These are phyloP conservation scores for Boulengeromyrus knoepffleri DNA, from an alignment of 2,113 vertebrate genomes.

Conservation along the genomic window DNA sequence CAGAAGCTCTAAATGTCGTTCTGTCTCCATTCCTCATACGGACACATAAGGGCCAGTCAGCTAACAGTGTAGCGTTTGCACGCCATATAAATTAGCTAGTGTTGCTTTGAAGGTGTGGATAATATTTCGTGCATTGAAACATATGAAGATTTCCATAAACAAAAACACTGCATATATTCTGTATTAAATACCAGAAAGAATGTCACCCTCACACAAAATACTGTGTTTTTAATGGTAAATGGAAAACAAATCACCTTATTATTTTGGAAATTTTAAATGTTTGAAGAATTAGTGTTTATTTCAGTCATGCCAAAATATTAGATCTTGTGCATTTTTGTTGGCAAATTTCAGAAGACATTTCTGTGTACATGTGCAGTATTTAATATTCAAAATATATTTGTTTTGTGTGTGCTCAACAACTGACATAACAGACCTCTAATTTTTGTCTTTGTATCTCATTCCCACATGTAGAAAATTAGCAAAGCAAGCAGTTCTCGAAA, in stretches of 20 bases:
- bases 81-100: neutral
- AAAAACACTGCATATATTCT: neutral
- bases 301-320: neutral
- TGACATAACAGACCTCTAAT: conserved; percentile 29
- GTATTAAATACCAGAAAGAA: neutral
- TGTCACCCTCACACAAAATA: neutral
- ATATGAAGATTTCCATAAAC: neutral
- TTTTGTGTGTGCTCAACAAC: neutral
- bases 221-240: neutral
- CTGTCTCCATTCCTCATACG: neutral
- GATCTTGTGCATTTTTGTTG: neutral
- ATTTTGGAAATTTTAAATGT: neutral
- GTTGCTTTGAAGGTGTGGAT: neutral
- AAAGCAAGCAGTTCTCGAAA: conserved; percentile 71
- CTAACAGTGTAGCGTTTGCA: neutral
- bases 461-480: conserved; percentile 71
- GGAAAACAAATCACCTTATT: neutral
- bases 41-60: neutral
- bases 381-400: neutral
- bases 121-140: neutral
- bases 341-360: neutral
- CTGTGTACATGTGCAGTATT: neutral
- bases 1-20: neutral
- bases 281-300: neutral
- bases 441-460: conserved; percentile 40